Conservation (phyloP, 2,113 vertebrate species). For the Empidonax alnorum region DNA sequence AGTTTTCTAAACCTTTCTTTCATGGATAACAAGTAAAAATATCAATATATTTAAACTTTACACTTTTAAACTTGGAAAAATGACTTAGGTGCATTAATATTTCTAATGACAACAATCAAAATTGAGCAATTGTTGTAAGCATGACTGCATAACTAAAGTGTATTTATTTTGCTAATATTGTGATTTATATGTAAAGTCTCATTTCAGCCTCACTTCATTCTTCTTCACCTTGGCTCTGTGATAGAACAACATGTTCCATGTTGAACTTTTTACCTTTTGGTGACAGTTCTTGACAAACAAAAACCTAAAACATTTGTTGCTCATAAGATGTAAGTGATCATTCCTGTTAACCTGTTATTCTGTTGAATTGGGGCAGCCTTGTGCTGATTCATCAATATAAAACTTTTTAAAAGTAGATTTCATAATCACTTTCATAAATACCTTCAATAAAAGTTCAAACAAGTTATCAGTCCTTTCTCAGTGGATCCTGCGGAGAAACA, state of each 20-base stretch:
- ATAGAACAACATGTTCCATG: not conserved
- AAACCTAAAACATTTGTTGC: not conserved
- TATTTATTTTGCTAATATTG: not conserved
- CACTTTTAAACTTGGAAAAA: not conserved
- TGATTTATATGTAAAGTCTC: not conserved
- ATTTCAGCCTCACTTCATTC: not conserved
- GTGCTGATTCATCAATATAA: not conserved
- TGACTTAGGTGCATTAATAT: not conserved
- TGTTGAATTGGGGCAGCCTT: not conserved
- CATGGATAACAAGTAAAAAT: not conserved
- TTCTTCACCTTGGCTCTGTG: not conserved
- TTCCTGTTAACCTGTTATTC: not conserved
- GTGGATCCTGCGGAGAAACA: not conserved
- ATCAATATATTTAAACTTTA: not conserved
- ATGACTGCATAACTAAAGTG: not conserved
- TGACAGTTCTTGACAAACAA: not conserved
- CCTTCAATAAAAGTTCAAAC: not conserved
- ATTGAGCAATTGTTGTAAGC: not conserved
- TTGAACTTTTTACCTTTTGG: not conserved
- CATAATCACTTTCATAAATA: not conserved
- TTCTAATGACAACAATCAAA: not conserved
- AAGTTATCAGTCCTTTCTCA: not conserved
- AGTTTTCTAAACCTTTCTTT: not conserved
- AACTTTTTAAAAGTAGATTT: not conserved
- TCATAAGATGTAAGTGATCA: not conserved